Conservation (phyloP, 2,113 vertebrate species). For the Eublepharis macularius region DNA sequence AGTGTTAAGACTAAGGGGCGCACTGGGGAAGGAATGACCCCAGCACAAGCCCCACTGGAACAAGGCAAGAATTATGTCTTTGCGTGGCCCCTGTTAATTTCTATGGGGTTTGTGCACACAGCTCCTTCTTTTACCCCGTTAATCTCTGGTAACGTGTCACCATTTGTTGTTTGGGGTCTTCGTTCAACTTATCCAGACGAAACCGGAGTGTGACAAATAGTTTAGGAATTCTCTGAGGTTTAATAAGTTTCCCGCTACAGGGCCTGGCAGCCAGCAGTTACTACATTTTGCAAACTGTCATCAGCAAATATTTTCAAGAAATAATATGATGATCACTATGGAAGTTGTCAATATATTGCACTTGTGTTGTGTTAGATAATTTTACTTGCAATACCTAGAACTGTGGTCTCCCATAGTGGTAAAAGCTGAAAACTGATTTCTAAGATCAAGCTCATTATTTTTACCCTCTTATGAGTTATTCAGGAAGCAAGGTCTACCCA, state of each 20-base stretch:
- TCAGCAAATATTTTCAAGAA: background rate
- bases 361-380: background rate
- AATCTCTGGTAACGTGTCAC: background rate
- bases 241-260: background rate
- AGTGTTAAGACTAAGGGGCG: conserved; percentile 12
- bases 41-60: background rate
- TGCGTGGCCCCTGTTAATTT: background rate
- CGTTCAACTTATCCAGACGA: background rate
- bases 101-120: background rate
- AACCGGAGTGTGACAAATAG: background rate
- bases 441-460: background rate
- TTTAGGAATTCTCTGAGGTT: background rate
- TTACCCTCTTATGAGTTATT: background rate
- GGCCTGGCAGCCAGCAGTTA: background rate
- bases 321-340: background rate
- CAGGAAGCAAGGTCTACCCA: conserved; percentile 1
- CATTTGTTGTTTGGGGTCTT: background rate
- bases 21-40: background rate
- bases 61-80: background rate
- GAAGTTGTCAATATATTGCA: background rate
- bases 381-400: background rate
- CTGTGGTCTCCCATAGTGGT: background rate
- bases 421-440: background rate
- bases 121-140: too few species aligned
- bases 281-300: background rate